Evolutionary conservation across 2,888 invertebrate species (phyloP), one percentile per base, ranked within the genome.

Genomic region (Cerastis rubricosa): DNA sequence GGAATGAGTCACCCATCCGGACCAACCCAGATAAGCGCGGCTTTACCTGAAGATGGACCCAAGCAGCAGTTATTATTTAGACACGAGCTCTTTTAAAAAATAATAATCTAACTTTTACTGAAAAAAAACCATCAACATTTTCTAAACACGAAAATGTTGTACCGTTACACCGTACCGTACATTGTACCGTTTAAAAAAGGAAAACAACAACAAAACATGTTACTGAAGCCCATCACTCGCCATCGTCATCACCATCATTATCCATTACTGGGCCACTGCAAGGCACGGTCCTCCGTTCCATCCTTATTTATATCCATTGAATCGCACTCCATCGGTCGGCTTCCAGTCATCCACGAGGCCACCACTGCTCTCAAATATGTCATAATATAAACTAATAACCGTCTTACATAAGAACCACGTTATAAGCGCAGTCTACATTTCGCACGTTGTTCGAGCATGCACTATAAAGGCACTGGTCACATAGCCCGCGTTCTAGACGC

Each of bases 401-500:
- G 68, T 65, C 22, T 81, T 78, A 69, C 84, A 75, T 84, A 81
- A 84, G 70, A 63, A 14, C 35, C 54, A 71, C 61, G 65, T 80
- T 83, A 78, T 76, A 84, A 77, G 78, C 78, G 71, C 66, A 75
- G 85, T 84, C 89, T 85, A 87, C 85, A 89, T 89, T 84, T 89
- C 86, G 85, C 89, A 88, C 89, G 86, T 87, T 82, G 83, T 87
- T 87, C 35, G 11, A 82, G 83, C 79, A 79, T 82, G 80, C 80
- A 71, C 84, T 85, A 81, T 88, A 88, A 80, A 87, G 80, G 87
- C 79, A 81, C 80, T 88, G 80, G 82, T 75, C 71, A 76, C 84
- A 88, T 88, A 75, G 68, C 65, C 66, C 43, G 82, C 82, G 80
- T 83, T 47, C 81, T 88, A 84, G 71, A 80, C 82, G 87, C 90